These are phyloP conservation scores for Meteorus sp. DNA, from an alignment of 1,140 invertebrate genomes.

Conservation along the genomic window DNA sequence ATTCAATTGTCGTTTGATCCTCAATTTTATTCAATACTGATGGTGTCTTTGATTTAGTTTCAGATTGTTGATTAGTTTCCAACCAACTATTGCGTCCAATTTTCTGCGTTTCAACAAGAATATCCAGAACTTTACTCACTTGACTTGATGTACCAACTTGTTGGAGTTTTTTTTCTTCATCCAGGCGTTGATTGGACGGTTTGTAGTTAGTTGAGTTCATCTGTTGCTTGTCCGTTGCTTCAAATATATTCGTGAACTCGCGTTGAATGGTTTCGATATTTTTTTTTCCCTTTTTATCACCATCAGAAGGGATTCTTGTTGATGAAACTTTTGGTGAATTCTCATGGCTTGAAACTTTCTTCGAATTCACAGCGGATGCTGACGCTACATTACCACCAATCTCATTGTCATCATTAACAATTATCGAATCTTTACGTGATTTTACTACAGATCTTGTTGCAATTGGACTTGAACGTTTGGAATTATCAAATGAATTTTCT, in stretches of 20 bases:
- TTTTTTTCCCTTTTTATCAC: constrained; percentile 2
- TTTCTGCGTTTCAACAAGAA: constrained; percentile 39
- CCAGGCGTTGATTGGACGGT: too few relatives aligned
- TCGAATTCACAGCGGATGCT: too few relatives aligned
- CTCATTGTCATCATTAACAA: too few relatives aligned
- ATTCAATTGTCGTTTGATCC: constrained; percentile 57
- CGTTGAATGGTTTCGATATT: constrained; percentile 28
- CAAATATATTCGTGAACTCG: constrained; percentile 50
- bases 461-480: background rate
- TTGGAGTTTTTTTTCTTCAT: constrained; percentile 18
- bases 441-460: background rate
- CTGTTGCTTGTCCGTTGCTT: constrained; percentile 49
- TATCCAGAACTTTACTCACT: constrained; percentile 43
- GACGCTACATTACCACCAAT: too few relatives aligned
- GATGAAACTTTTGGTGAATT: constrained; percentile 13
- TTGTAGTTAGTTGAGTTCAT: constrained; percentile 33
- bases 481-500: background rate
- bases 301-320: background rate
- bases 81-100: constrained; percentile 17
- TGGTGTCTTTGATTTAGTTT: constrained; percentile 2
- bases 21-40: constrained; percentile 34
- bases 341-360: background rate
- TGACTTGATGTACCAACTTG: constrained; percentile 32
- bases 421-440: background rate
- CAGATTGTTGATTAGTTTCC: constrained; percentile 21